Evolutionary conservation across 2,113 vertebrate genomes (phyloP).

Genomic region (Lagopus leucura): DNA sequence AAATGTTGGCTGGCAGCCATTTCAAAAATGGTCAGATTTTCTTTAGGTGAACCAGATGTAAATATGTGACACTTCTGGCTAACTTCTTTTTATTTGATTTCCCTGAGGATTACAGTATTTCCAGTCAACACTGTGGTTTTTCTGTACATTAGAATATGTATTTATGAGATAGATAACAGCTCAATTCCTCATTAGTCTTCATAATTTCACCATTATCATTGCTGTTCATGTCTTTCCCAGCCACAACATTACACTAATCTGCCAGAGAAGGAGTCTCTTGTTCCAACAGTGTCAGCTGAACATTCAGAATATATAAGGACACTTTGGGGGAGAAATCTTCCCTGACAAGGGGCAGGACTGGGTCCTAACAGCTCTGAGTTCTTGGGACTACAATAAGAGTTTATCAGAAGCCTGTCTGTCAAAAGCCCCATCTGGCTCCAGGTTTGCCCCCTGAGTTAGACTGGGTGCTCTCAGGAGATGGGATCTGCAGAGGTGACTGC

Average conservation of each 20-base stretch:
- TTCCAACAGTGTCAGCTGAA: fast-evolving
- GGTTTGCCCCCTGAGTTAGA: background rate
- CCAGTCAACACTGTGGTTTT: background rate
- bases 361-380: background rate
- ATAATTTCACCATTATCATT: slow-evolving; percentile 14
- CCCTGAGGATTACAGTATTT: background rate
- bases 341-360: background rate
- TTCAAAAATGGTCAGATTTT: background rate
- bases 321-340: background rate
- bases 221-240: background rate
- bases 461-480: background rate
- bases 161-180: slow-evolving; percentile 22
- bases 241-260: background rate
- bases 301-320: background rate
- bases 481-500: background rate
- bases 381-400: background rate
- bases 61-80: background rate
- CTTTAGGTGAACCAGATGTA: background rate
- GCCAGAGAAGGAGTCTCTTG: background rate
- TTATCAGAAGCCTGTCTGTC: background rate
- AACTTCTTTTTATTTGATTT: background rate
- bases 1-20: slow-evolving; percentile 52
- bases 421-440: background rate
- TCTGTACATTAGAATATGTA: background rate
- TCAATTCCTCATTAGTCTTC: slow-evolving; percentile 35